Evolutionary conservation across 1,140 invertebrate species (phyloP), one percentile per base, ranked within the genome.

Genomic region (Babylonia areolata): DNA sequence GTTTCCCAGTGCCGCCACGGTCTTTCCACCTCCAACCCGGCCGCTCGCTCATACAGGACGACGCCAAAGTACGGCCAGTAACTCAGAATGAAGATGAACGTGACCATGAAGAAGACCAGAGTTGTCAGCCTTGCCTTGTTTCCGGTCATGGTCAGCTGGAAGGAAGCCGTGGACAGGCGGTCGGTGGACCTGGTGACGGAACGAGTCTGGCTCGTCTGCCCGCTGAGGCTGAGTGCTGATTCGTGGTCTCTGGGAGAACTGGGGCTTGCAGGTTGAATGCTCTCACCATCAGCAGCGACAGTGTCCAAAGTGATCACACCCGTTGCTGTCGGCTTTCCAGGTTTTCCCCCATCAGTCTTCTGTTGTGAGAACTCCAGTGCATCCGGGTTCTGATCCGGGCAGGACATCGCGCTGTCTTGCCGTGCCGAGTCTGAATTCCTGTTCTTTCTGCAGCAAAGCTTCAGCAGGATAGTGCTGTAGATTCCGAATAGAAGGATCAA

Each of bases 21-120:
- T n/a, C n/a, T n/a, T n/a, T n/a, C n/a, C 2, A 58, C 23, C 20
- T 73, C 69, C 37, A 46, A 64, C 15, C 37, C 40, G 9, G 23
- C 3, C 2, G n/a, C 31, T 28, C 40, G 15, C 31, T 37, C 20
- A 31, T 80, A 28, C 35, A 87, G 39, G 39, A 71, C 31, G 31
- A 81, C 17, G 11, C 71, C 64, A 35, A 88, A 77, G 39, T 51
- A 88, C n/a, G 87, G 87, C 28, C 85, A 35, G 40, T 85, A 88
- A 54, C 87, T 88, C n/a, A 85, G 3, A 28, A 88, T 51, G 69
- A 83, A 88, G 58, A 83, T 73, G 2, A 78, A 9, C 15, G 87
- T 85, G 42, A 88, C 78, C 5, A 54, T 33, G 12, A 88, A 37
- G 28, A 88, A 58, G 35, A 85, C 85, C 20, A 85, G 79, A 33